Evolutionary conservation across 2,113 vertebrate species (phyloP).

Genomic region (Dromaius novaehollandiae): DNA sequence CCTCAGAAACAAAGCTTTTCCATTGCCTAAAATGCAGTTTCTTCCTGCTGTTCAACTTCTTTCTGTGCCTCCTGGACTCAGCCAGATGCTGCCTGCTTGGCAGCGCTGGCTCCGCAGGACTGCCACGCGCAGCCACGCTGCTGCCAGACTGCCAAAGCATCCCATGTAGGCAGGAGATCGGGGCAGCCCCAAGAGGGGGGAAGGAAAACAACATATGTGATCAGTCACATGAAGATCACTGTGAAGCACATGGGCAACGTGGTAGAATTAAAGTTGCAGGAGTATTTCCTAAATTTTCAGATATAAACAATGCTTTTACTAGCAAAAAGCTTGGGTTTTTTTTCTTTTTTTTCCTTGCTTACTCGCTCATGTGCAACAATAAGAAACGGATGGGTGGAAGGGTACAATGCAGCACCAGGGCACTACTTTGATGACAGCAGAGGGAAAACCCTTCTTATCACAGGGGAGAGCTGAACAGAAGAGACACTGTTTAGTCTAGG

Average conservation of each 20-base stretch:
- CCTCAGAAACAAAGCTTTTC: not conserved
- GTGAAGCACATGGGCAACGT: fast-evolving
- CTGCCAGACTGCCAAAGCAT: not conserved
- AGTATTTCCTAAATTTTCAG: not conserved
- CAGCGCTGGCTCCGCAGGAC: not conserved
- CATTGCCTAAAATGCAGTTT: not conserved
- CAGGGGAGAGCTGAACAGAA: not conserved
- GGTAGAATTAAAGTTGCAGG: not conserved
- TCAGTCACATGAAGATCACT: not conserved
- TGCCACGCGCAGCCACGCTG: fast-evolving
- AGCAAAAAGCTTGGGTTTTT: not conserved
- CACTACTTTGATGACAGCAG: not conserved
- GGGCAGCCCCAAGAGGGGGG: fast-evolving
- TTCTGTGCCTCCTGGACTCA: not conserved
- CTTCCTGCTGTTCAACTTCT: not conserved
- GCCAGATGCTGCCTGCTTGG: not conserved
- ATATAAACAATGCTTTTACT: not conserved
- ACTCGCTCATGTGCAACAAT: not conserved
- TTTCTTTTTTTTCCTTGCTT: not conserved
- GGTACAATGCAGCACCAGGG: not conserved
- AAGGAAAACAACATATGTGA: not conserved
- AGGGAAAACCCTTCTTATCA: not conserved
- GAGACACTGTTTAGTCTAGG: not conserved
- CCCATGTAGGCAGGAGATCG: not conserved
- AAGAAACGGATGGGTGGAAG: not conserved